Percentiles rank a stretch among this genome's conserved stretches.
phyloP scores from a whole-genome alignment of 2,888 invertebrate species.

The Phytoseiulus persimilis region DNA sequence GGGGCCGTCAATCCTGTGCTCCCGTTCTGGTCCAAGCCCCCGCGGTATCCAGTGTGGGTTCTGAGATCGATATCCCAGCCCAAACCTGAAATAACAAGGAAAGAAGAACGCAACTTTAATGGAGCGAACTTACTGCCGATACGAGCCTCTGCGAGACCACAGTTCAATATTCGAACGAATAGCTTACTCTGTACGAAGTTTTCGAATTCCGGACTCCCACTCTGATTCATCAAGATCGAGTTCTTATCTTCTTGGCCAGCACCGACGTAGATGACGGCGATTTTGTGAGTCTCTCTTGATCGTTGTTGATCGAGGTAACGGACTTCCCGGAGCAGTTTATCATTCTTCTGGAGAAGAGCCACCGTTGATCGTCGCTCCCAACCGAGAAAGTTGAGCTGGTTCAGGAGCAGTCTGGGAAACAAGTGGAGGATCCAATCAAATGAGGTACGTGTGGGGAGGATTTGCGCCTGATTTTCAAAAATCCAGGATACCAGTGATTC shows the following conservation, averaged over 20 bases:
- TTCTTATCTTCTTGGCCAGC: slow-evolving; percentile 93
- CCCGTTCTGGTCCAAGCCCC: slow-evolving; percentile 53
- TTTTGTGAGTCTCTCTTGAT: slow-evolving; percentile 58
- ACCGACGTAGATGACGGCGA: slow-evolving; percentile 94
- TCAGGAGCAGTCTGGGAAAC: slow-evolving; percentile 72
- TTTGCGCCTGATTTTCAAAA: background rate
- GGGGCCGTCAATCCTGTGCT: slow-evolving; percentile 82
- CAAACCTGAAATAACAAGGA: slow-evolving; percentile 47
- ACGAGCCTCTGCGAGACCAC: slow-evolving; percentile 46
- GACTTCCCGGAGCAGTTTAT: slow-evolving; percentile 77
- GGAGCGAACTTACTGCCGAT: too few relatives aligned
- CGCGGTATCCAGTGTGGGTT: slow-evolving; percentile 61
- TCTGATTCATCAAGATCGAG: slow-evolving; percentile 79
- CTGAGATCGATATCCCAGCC: slow-evolving; percentile 68
- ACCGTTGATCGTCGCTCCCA: slow-evolving; percentile 78
- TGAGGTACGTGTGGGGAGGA: slow-evolving; percentile 46
- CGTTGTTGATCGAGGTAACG: slow-evolving; percentile 82
- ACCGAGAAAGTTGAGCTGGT: slow-evolving; percentile 78
- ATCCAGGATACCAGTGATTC: too few relatives aligned
- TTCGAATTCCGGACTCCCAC: slow-evolving; percentile 87
- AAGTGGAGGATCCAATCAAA: slow-evolving; percentile 42
- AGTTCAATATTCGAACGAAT: background rate
- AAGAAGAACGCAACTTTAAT: too few relatives aligned
- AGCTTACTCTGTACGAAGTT: slow-evolving; percentile 52
- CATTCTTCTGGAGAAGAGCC: slow-evolving; percentile 75